Evolutionary conservation across 2,113 vertebrate species (phyloP).

Genomic region (Cyprinus carpio): DNA sequence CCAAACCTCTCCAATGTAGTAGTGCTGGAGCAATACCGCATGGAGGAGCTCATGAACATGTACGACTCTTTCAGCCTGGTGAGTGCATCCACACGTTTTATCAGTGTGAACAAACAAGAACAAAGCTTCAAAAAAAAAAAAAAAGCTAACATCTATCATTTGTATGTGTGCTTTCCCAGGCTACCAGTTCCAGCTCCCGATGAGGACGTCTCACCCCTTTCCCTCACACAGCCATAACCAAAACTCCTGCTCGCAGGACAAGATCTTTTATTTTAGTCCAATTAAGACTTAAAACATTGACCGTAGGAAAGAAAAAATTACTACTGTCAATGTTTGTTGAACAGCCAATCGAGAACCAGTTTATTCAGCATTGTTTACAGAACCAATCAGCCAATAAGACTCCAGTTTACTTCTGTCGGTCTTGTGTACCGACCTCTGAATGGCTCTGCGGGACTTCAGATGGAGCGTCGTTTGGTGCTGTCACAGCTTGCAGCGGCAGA

Average conservation of each 20-base stretch:
- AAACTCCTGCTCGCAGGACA: conserved; percentile 79
- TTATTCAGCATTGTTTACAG: conserved; percentile 80
- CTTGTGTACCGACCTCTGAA: conserved; percentile 62
- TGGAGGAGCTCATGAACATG: conserved; percentile 84
- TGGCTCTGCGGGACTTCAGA: conserved; percentile 51
- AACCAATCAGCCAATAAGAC: conserved; percentile 72
- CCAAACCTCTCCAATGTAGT: conserved; percentile 80
- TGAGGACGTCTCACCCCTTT: conserved; percentile 62
- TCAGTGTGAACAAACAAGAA: neutral
- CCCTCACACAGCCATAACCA: conserved; percentile 79
- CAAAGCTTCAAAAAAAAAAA: neutral
- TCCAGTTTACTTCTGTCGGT: conserved; percentile 74
- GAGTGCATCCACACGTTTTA: conserved; percentile 43
- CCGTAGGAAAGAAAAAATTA: conserved; percentile 37
- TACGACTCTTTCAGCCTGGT: conserved; percentile 90
- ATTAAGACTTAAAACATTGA: conserved; percentile 26
- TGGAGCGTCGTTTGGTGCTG: conserved; percentile 67
- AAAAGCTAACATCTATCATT: neutral
- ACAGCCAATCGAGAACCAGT: conserved; percentile 75
- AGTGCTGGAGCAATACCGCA: conserved; percentile 91
- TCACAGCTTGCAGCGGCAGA: conserved; percentile 64
- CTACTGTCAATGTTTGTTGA: conserved; percentile 73
- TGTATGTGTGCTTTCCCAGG: conserved; percentile 56
- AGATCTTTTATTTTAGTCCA: conserved; percentile 60
- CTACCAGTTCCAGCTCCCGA: conserved; percentile 60